Evolutionary conservation across 1,140 invertebrate species (phyloP).

Genomic region (Drosophila ironensis): DNA sequence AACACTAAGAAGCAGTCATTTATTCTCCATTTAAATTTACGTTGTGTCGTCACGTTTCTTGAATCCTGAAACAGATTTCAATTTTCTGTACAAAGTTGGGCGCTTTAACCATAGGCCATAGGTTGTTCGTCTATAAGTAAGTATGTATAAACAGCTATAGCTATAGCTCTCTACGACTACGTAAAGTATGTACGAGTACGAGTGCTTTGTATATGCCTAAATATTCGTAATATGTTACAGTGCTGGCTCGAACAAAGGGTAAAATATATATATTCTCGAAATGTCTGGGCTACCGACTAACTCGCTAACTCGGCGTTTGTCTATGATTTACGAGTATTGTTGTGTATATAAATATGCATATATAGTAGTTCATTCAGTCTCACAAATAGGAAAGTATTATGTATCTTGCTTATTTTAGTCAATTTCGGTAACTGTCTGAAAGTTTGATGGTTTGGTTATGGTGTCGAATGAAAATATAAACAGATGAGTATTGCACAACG

Average conservation of each 20-base stretch:
- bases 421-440: constrained; percentile 12
- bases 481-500: constrained; percentile 32
- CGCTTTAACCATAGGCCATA: constrained; percentile 31
- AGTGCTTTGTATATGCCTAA: constrained; percentile 30
- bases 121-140: constrained; percentile 38
- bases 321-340: constrained; percentile 60
- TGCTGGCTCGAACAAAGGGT: constrained; percentile 39
- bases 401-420: constrained; percentile 33
- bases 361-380: constrained; percentile 76
- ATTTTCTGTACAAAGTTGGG: constrained; percentile 75
- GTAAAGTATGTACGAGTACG: constrained; percentile 23
- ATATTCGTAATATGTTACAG: constrained; percentile 37
- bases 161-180: constrained; percentile 43
- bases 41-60: constrained; percentile 72
- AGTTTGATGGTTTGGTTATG: too few species aligned
- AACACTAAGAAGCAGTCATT: constrained; percentile 80
- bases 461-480: neutral
- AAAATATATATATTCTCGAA: constrained; percentile 43
- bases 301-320: too few species aligned
- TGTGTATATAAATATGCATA: too few species aligned
- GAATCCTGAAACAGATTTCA: constrained; percentile 80
- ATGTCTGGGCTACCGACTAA: constrained; percentile 17
- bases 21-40: constrained; percentile 80
- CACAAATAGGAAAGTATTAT: constrained; percentile 79
- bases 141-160: constrained; percentile 35